Evolutionary conservation across 2,888 invertebrate species (phyloP), one percentile per base, ranked within the genome.

Genomic region (Conomelus anceps): DNA sequence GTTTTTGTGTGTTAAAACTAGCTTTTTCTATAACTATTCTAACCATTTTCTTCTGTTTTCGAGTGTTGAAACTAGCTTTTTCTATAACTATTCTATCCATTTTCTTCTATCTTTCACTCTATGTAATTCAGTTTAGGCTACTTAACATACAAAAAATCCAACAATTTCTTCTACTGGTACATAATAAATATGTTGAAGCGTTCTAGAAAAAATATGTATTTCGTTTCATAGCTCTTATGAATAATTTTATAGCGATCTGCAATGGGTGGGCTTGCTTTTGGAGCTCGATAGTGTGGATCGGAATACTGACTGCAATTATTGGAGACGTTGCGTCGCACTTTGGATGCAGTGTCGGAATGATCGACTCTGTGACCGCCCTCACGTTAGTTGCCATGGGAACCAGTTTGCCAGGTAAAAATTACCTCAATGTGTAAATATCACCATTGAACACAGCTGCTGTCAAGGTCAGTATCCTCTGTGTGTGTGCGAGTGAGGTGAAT

Each of bases 331-430:
- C 99, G 7, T 97, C 98, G 0, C 97, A 98, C 94, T 99, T 99
- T 93, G 99, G 99, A 91, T 99, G 99, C 93, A 98, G 98, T 24
- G 95, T 99, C 89, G 99, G 99, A 91, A 96, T 99, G 92, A 97
- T 97, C 94, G 99, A 99, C 93, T 96, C 98, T 7, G 98, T 99
- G 91, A 99, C 99, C 88, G 99, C 99, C 92, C 98, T 99, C 92
- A 96, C 98, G 85, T 98, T 99, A 93, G 99, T 99, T 23, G 99
- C 99, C 22, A 95, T 99, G 91, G 99, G 99, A 92, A 99, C 99
- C 90, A 98, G 98, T 94, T 97, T 99, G 94, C 99, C 99, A 94
- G 98, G 98, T 98, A 93, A 63, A 20, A n/a, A 1, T 34, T n/a
- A 20, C 7, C 41, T 41, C 7, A 3, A 41, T 3, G 17, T n/a